These are phyloP conservation scores for Lateolabrax maculatus DNA, from an alignment of 2,797 vertebrate genomes.

Conservation along the genomic window DNA sequence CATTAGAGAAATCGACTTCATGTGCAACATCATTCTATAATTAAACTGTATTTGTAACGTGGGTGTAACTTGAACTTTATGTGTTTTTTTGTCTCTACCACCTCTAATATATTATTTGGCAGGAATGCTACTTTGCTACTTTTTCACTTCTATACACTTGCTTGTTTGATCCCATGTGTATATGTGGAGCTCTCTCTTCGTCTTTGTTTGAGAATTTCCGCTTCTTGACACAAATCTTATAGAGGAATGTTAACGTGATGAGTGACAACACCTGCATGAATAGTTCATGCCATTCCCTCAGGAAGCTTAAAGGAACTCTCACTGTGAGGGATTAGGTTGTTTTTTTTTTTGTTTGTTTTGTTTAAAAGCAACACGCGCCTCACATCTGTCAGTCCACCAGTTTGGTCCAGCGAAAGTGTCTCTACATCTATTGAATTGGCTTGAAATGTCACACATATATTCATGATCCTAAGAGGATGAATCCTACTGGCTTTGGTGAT, in stretches of 20 bases:
- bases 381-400: neutral
- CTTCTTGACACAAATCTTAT: constrained; percentile 37
- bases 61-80: neutral
- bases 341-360: constrained; percentile 20
- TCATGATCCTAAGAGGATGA: too few relatives aligned
- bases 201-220: constrained; percentile 41
- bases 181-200: constrained; percentile 9
- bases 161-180: constrained; percentile 25
- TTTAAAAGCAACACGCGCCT: neutral
- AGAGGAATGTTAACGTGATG: constrained; percentile 46
- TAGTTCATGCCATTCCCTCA: constrained; percentile 6
- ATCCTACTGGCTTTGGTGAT: too few relatives aligned
- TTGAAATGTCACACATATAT: too few relatives aligned
- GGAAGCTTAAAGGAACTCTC: constrained; percentile 30
- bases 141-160: constrained; percentile 21
- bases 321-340: neutral
- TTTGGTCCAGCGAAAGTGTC: too few relatives aligned
- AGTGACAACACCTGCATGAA: constrained; percentile 45
- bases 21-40: neutral
- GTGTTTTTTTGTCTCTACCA: neutral
- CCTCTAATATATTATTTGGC: neutral
- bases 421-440: too few relatives aligned
- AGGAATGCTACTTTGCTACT: constrained; percentile 34
- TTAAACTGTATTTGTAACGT: neutral
- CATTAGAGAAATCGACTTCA: neutral